A percentile compares a stretch with the other conserved stretches of the same genome.
These are phyloP conservation scores for Erebia aethiops DNA, from an alignment of 2,888 invertebrate species.

Conservation along the genomic window DNA sequence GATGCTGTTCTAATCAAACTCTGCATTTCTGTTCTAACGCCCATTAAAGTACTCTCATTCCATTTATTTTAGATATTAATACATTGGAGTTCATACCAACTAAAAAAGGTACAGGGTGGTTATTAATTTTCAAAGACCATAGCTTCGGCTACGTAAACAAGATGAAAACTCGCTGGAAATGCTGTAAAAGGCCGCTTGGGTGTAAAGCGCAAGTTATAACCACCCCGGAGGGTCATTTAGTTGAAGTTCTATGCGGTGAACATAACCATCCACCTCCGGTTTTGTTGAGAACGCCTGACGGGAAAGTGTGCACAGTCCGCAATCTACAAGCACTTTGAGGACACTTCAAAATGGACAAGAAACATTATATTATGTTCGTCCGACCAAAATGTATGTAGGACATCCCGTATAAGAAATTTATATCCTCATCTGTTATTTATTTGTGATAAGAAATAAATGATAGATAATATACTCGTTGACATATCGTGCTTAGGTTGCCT, in stretches of 20 bases:
- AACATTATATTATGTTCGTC: no score
- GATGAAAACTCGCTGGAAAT: conserved; percentile 16
- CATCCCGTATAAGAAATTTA: no score
- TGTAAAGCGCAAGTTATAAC: conserved; percentile 15
- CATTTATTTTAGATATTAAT: conserved; percentile 11
- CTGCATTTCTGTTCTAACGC: not conserved
- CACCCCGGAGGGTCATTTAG: conserved; percentile 6
- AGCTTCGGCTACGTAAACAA: conserved; percentile 4
- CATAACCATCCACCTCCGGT: conserved; percentile 12
- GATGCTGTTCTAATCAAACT: not conserved
- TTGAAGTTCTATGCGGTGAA: conserved; percentile 1
- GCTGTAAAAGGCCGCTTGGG: conserved; percentile 1
- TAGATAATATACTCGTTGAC: no score
- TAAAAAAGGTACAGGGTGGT: not conserved
- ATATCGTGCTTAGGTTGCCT: no score
- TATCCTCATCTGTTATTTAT: no score
- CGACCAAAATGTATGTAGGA: no score
- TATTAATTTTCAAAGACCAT: conserved; percentile 4
- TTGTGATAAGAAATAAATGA: no score
- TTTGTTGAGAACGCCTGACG: not conserved
- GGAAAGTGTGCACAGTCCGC: not conserved
- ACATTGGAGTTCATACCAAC: conserved; percentile 14
- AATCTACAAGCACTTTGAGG: not conserved
- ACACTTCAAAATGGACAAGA: not conserved
- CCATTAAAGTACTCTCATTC: not conserved